Evolutionary conservation across 2,113 vertebrate species (phyloP).

Genomic region (Gavia stellata): DNA sequence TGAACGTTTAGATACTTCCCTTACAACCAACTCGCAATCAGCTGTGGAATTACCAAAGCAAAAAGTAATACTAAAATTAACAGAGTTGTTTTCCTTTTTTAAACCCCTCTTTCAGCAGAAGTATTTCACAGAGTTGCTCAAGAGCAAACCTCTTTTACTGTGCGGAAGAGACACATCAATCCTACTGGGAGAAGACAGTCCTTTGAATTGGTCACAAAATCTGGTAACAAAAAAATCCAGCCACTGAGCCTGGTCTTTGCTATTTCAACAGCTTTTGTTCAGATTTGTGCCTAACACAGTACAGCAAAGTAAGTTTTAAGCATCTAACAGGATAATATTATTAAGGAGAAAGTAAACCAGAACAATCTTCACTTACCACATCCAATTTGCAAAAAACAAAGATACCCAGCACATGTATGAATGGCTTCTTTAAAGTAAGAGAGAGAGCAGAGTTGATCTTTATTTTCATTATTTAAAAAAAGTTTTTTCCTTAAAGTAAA

Average conservation of each 20-base stretch:
- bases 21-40: not conserved
- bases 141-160: slow-evolving; percentile 11
- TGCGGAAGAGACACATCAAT: slow-evolving; percentile 18
- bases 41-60: not conserved
- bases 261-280: slow-evolving; percentile 28
- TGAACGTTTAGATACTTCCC: not conserved
- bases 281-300: slow-evolving; percentile 42
- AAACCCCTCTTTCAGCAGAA: not conserved
- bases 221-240: slow-evolving; percentile 12
- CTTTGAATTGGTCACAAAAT: slow-evolving; percentile 15
- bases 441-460: slow-evolving; percentile 79
- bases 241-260: slow-evolving; percentile 10
- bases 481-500: slow-evolving; percentile 69
- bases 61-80: not conserved
- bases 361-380: slow-evolving; percentile 76
- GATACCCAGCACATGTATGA: slow-evolving; percentile 72
- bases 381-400: slow-evolving; percentile 76
- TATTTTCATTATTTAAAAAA: slow-evolving; percentile 76
- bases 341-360: slow-evolving; percentile 52
- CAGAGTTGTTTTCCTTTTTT: not conserved
- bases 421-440: slow-evolving; percentile 74
- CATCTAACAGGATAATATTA: slow-evolving; percentile 42
- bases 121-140: slow-evolving; percentile 8
- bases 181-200: slow-evolving; percentile 1
- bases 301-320: slow-evolving; percentile 44